Base-by-base conservation (phyloP, 2,797 vertebrate species). In the Dryobates pubescens region DNA sequence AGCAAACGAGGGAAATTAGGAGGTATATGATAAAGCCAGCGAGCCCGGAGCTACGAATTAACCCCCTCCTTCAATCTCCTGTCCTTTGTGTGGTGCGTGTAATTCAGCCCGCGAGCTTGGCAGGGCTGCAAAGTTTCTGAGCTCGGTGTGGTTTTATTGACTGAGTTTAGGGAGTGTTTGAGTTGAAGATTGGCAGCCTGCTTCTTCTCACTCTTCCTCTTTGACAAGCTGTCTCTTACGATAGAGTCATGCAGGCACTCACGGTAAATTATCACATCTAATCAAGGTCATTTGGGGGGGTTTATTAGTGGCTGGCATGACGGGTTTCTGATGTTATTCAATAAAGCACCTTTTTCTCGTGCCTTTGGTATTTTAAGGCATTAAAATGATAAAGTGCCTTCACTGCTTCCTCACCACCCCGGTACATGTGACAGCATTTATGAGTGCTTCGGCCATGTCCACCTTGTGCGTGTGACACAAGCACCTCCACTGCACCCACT, bases 391-490 rank as follows among this genome's bases (percentile, higher is more conserved):
- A 1, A 80, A 68, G 8, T 4, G 8, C 14, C 17, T 29, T 62
- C 9, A 1, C 5, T 5, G 3, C 22, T 27, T 6, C 36, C 18
- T 2, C 13, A 1, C 30, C 27, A 9, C 15, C 43, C 19, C 34
- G 15, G 27, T 2, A 1, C 9, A n/a, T 8, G 32, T 13, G 26
- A 5, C 10, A 17, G 11, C 26, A 2, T 12, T 27, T 13, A 4
- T 23, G 9, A 12, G 23, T 6, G 53, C n/a, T 1, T 0, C 6
- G 59, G 23, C 23, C 1, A 1, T 20, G 6, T 6, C 24, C 23
- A 24, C 36, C 10, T 1, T 2, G 4, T 2, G 18, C 3, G 0
- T 19, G 9, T 9, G 4, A 0, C 22, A 4, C 2, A 1, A 20
- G 16, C 29, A 19, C 24, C 27, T n/a, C 27, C 2, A 13, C 10